Conservation (phyloP, 2,113 vertebrate genomes). For the Petroica traversi region DNA sequence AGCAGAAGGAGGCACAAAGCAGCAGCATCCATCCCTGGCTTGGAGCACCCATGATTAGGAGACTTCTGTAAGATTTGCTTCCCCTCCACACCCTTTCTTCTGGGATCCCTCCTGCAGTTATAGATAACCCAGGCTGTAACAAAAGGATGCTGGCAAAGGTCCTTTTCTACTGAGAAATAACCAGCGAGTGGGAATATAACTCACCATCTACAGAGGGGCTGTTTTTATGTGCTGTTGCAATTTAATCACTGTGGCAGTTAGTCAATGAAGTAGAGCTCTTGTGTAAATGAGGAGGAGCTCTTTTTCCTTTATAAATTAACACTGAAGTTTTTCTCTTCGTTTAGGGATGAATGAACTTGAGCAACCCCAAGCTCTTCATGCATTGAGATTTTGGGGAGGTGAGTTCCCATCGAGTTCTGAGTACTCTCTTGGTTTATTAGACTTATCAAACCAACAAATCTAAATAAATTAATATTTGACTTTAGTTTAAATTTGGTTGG, state of each 20-base stretch:
- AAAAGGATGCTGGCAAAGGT: background rate
- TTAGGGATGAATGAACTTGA: background rate
- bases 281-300: background rate
- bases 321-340: background rate
- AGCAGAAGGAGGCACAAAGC: background rate
- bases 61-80: background rate
- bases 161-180: background rate
- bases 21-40: background rate
- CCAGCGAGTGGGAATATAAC: background rate
- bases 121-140: background rate
- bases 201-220: background rate
- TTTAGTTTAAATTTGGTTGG: background rate
- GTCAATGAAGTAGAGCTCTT: background rate
- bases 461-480: background rate
- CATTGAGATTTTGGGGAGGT: background rate
- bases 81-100: background rate
- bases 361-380: background rate
- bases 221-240: background rate
- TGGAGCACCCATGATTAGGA: rapidly evolving
- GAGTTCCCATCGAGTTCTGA: background rate
- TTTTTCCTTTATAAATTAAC: background rate
- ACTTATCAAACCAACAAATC: background rate
- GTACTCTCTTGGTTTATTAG: background rate
- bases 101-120: background rate
- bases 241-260: background rate